phyloP scores from a whole-genome alignment of 2,888 invertebrate species.

The Lamellibrachia columna region DNA sequence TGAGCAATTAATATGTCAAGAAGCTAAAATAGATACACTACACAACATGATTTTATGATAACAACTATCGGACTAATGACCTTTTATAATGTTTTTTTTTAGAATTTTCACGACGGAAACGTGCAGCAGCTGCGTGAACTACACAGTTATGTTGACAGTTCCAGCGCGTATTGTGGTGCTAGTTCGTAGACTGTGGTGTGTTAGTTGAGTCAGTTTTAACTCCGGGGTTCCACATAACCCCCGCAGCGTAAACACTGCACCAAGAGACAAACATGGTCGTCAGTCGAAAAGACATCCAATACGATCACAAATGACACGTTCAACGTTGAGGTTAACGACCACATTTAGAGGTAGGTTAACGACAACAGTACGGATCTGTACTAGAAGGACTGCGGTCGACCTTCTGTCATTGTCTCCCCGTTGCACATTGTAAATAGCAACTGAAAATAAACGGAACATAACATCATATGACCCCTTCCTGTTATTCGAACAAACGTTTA shows the following conservation, averaged over 20 bases:
- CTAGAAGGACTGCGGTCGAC: neutral
- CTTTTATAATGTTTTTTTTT: neutral
- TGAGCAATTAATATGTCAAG: too few species aligned
- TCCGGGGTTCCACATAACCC: neutral
- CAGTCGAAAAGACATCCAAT: neutral
- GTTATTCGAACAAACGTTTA: neutral
- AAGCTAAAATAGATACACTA: too few species aligned
- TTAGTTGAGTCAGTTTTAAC: neutral
- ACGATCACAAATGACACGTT: neutral
- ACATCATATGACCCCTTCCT: neutral
- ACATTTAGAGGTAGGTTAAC: neutral
- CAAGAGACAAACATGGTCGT: neutral
- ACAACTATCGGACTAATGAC: neutral
- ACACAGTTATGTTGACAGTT: neutral
- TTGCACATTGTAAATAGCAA: slow-evolving; percentile 6
- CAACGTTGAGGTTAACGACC: neutral
- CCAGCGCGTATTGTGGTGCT: neutral
- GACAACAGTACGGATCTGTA: neutral
- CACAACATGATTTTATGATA: neutral
- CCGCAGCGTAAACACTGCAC: neutral
- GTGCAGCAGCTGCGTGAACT: neutral
- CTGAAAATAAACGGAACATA: neutral
- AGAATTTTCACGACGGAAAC: neutral
- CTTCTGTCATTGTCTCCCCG: neutral
- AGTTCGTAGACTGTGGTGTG: neutral